Evolutionary conservation across 2,797 vertebrate genomes (phyloP).

Genomic region (Bucorvus abyssinicus): DNA sequence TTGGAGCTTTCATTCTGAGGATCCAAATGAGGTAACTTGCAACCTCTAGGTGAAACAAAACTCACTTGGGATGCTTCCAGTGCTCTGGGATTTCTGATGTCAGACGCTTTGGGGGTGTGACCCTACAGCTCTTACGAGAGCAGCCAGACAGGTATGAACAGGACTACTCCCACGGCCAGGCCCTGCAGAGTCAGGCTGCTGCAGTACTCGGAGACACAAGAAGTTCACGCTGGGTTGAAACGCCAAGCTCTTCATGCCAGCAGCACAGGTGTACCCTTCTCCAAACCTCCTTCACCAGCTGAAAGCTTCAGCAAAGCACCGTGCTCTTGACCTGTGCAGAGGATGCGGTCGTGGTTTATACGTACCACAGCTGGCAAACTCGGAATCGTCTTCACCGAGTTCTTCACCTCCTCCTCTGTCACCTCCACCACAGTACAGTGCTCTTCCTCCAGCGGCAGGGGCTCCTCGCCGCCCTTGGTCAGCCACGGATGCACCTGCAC

Average conservation of each 20-base stretch:
- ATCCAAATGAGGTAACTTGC: background rate
- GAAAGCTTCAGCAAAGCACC: background rate
- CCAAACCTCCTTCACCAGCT: background rate
- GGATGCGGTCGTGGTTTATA: background rate
- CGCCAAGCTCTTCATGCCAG: background rate
- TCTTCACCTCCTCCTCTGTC: conserved; percentile 97
- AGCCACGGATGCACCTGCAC: conserved; percentile 89
- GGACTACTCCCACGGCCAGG: background rate
- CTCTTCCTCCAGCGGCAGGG: conserved; percentile 91
- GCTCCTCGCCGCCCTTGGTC: conserved; percentile 81
- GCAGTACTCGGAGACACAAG: background rate
- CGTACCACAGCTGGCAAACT: conserved; percentile 95
- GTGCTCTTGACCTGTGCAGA: fast-evolving
- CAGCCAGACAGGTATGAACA: background rate
- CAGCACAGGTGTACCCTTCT: background rate
- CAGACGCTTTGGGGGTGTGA: background rate
- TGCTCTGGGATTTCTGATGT: background rate
- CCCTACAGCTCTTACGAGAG: background rate
- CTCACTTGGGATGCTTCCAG: background rate
- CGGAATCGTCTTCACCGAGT: conserved; percentile 93
- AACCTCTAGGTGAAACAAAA: background rate
- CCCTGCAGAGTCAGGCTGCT: background rate
- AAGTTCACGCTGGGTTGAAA: background rate
- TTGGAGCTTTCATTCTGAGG: background rate
- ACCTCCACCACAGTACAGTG: conserved; percentile 95